phyloP scores from a whole-genome alignment of 2,888 invertebrate species.

The Micropterix aruncella region DNA sequence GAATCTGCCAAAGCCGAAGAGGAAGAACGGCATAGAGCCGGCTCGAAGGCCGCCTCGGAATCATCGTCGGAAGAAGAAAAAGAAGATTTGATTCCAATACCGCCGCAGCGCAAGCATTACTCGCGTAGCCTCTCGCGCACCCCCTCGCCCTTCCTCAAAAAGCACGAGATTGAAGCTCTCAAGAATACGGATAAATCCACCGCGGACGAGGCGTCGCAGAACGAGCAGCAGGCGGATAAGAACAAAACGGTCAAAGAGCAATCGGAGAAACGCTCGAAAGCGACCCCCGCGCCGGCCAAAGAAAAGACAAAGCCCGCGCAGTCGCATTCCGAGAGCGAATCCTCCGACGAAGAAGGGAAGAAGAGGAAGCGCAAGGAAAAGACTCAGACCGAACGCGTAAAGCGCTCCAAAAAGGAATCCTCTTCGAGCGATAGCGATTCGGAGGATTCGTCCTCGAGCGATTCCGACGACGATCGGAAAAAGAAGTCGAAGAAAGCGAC shows the following conservation, averaged over 20 bases:
- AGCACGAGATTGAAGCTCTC: conserved; percentile 39
- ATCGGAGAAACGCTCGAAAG: conserved; percentile 21
- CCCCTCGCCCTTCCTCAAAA: conserved; percentile 71
- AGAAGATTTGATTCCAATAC: conserved; percentile 27
- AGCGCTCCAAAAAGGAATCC: conserved; percentile 32
- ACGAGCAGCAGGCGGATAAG: conserved; percentile 33
- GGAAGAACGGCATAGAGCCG: conserved; percentile 18
- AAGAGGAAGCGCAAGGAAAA: conserved; percentile 39
- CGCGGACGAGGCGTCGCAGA: conserved; percentile 29
- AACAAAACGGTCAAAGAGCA: conserved; percentile 13
- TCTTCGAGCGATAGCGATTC: conserved; percentile 37
- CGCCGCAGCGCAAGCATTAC: conserved; percentile 37
- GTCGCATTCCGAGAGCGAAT: conserved; percentile 33
- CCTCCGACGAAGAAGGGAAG: conserved; percentile 29
- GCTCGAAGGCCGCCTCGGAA: conserved; percentile 16
- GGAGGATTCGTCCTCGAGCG: conserved; percentile 35
- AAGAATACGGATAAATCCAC: conserved; percentile 32
- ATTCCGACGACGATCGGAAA: conserved; percentile 35
- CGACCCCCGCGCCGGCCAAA: conserved; percentile 19
- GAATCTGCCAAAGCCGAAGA: conserved; percentile 29
- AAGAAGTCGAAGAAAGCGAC: conserved; percentile 34
- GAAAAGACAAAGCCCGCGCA: conserved; percentile 40
- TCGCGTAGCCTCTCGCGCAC: conserved; percentile 72
- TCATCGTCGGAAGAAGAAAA: conserved; percentile 30
- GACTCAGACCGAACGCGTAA: conserved; percentile 39